phyloP scores from a whole-genome alignment of 2,113 vertebrate genomes.

The Sapayoa aenigma region DNA sequence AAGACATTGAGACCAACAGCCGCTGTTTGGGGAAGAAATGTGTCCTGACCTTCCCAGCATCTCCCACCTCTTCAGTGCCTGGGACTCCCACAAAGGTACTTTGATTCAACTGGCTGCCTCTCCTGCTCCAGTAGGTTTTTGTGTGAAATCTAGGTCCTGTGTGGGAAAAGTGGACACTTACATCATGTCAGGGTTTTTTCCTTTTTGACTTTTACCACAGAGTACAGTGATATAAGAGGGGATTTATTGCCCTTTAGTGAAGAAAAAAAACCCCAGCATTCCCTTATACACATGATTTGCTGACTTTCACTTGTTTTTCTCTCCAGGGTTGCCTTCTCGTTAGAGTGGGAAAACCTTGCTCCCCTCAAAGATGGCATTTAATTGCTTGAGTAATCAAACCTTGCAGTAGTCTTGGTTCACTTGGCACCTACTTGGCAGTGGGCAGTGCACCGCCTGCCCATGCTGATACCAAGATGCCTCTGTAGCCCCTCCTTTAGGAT shows the following conservation, averaged over 20 bases:
- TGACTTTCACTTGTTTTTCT: not conserved
- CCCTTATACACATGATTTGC: not conserved
- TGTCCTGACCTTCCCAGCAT: slow-evolving; percentile 77
- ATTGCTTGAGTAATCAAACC: not conserved
- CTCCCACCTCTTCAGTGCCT: slow-evolving; percentile 80
- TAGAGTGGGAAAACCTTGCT: not conserved
- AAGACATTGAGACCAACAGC: slow-evolving; percentile 92
- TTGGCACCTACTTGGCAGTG: no score
- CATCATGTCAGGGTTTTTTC: not conserved
- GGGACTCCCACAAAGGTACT: slow-evolving; percentile 89
- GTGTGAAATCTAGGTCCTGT: not conserved
- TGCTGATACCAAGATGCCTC: not conserved
- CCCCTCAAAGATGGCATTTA: not conserved
- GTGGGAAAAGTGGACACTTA: not conserved
- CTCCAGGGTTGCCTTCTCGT: not conserved
- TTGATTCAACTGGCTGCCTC: not conserved
- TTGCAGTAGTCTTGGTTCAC: not conserved
- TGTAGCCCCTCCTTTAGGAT: not conserved
- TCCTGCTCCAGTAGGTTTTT: not conserved
- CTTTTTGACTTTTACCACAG: not conserved
- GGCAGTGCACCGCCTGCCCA: not conserved
- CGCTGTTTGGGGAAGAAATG: slow-evolving; percentile 88
- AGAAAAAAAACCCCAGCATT: not conserved
- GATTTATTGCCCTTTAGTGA: not conserved
- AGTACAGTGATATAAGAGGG: not conserved